A percentile compares a stretch with the other conserved stretches of the same genome.
Evolutionary conservation across 1,140 invertebrate genomes (phyloP).

Genomic region (Bacillus rossius): DNA sequence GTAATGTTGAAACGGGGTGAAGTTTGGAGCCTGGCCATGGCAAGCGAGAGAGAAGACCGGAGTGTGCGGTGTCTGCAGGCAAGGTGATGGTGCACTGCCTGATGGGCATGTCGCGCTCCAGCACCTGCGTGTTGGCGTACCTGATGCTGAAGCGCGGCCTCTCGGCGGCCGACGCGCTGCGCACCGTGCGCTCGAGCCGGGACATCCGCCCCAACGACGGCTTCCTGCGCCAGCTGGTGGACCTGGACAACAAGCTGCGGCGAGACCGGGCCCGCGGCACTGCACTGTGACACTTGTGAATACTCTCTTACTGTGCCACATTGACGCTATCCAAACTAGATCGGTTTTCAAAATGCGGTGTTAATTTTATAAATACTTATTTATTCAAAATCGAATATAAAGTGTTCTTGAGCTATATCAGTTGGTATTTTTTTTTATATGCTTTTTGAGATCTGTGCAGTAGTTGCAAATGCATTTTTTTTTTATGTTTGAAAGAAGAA

Average conservation of each 20-base stretch:
- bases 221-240: constrained; percentile 69
- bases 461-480: too few species aligned
- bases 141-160: constrained; percentile 77
- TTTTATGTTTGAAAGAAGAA: too few species aligned
- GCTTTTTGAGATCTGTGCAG: too few species aligned
- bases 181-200: constrained; percentile 56
- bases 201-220: constrained; percentile 73
- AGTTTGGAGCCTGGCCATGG: too few species aligned
- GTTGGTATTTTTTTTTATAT: too few species aligned
- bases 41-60: too few species aligned
- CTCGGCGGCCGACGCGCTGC: constrained; percentile 67
- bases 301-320: not conserved
- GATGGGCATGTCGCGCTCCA: constrained; percentile 75
- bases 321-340: too few species aligned
- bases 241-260: constrained; percentile 58
- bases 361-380: too few species aligned
- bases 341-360: too few species aligned
- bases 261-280: constrained; percentile 35
- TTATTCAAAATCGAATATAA: too few species aligned
- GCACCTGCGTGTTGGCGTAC: constrained; percentile 73
- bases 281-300: not conserved
- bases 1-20: too few species aligned
- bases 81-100: constrained; percentile 75
- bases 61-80: constrained; percentile 46
- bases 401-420: too few species aligned